These are phyloP conservation scores for Lophotis ruficrista DNA, from an alignment of 2,113 vertebrate species.

Conservation along the genomic window DNA sequence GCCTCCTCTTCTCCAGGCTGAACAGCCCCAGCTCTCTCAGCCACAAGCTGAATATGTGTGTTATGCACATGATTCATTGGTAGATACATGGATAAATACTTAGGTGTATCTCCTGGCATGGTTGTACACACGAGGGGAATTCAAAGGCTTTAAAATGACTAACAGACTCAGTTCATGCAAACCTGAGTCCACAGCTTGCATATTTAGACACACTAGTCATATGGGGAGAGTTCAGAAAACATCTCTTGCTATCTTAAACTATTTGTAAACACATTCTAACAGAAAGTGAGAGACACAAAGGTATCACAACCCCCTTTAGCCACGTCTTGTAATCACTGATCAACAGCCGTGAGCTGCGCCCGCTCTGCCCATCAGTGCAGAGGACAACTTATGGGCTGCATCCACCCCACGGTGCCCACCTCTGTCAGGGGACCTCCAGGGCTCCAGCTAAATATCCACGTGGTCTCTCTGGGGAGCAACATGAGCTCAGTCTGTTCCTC, in stretches of 20 bases:
- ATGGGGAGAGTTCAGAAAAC: background rate
- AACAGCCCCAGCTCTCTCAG: too few species aligned
- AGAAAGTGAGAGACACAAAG: background rate
- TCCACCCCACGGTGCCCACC: background rate
- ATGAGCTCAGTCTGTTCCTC: background rate
- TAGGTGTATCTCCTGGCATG: background rate
- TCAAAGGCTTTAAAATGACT: background rate
- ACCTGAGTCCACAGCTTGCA: background rate
- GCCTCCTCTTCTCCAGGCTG: too few species aligned
- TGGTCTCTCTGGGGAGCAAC: rapidly evolving
- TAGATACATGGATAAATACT: background rate
- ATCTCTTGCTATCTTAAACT: background rate
- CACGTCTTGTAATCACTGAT: background rate
- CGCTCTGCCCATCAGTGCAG: background rate
- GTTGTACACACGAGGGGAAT: background rate
- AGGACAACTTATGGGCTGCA: background rate
- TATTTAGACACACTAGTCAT: background rate
- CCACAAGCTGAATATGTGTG: background rate
- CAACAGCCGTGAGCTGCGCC: background rate
- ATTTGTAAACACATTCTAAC: background rate
- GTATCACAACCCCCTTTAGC: background rate
- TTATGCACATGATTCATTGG: background rate
- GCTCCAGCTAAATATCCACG: background rate
- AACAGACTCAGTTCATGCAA: background rate
- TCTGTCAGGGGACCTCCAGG: background rate